Evolutionary conservation across 2,797 vertebrate genomes (phyloP).

Genomic region (Sebastes elongatus): DNA sequence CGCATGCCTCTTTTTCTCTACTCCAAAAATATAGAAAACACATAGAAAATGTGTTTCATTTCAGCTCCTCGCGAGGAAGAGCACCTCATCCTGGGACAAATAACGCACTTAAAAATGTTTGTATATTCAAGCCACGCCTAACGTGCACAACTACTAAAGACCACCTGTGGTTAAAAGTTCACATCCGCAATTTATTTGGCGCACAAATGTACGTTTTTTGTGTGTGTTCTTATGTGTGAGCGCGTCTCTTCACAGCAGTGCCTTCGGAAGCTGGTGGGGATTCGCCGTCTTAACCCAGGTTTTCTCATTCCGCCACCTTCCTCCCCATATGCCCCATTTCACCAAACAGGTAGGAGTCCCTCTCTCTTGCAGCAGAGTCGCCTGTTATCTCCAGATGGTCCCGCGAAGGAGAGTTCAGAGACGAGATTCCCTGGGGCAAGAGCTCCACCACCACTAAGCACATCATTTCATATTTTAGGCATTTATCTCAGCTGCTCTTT

Average conservation of each 20-base stretch:
- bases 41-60: constrained; percentile 16
- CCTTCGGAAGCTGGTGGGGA: background rate
- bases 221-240: background rate
- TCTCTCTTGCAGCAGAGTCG: constrained; percentile 24
- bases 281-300: constrained; percentile 12
- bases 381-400: constrained; percentile 69
- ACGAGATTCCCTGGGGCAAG: constrained; percentile 53
- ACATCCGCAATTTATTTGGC: background rate
- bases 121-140: background rate
- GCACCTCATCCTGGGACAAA: background rate
- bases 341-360: constrained; percentile 43
- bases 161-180: constrained; percentile 11
- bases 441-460: constrained; percentile 43
- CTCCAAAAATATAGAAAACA: constrained; percentile 22
- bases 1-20: constrained; percentile 14
- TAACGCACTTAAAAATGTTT: background rate
- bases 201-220: background rate
- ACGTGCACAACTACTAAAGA: background rate
- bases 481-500: constrained; percentile 51
- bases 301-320: constrained; percentile 25
- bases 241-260: background rate
- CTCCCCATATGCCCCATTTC: constrained; percentile 41
- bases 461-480: constrained; percentile 61
- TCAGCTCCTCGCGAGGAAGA: background rate
- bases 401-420: constrained; percentile 52